phyloP scores from a whole-genome alignment of 1,140 invertebrate genomes.

The Tetragonula clypearis region DNA sequence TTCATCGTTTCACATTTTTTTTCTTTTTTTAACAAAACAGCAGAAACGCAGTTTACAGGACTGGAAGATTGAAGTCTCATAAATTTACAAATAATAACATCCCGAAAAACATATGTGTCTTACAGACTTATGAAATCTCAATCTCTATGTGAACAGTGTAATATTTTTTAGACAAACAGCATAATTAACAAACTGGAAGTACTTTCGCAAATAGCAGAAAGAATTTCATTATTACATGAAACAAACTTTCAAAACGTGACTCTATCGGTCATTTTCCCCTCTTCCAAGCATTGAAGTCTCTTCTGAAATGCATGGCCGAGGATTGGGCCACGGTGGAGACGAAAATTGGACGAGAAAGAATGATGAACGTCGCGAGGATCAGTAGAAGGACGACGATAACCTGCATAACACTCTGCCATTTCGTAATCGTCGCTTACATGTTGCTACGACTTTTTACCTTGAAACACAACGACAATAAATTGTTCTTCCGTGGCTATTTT shows the following conservation, averaged over 20 bases:
- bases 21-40: no score
- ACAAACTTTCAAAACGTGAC: neutral
- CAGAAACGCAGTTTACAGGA: no score
- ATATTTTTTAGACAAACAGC: no score
- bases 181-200: no score
- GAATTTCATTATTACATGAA: neutral
- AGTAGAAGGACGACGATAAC: constrained; percentile 39
- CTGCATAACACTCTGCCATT: constrained; percentile 1
- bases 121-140: no score
- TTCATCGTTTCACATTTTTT: no score
- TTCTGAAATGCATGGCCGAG: constrained; percentile 41
- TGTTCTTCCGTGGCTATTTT: constrained; percentile 47
- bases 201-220: no score
- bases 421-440: neutral
- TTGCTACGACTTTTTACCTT: neutral
- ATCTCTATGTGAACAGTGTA: no score
- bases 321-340: constrained; percentile 41
- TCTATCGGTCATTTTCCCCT: neutral
- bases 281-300: constrained; percentile 45
- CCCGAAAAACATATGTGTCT: no score
- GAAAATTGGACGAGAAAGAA: neutral
- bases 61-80: no score
- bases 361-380: constrained; percentile 42
- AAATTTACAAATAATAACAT: no score
- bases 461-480: neutral